Percentiles rank a stretch among this genome's conserved stretches.
Conservation (phyloP, 2,797 vertebrate species). For the Crypturellus tataupa region DNA sequence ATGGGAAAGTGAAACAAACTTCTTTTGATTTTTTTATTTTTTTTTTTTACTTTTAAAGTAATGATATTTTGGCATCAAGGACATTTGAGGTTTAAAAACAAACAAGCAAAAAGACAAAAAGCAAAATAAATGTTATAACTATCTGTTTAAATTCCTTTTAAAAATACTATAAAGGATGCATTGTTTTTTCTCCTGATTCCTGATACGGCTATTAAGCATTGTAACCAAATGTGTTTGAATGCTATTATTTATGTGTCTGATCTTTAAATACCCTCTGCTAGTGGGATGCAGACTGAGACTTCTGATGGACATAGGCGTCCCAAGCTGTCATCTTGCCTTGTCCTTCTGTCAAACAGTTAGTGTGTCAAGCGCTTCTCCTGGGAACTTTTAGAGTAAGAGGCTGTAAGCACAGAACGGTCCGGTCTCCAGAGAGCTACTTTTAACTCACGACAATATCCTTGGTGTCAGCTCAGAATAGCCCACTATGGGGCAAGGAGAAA, state of each 20-base stretch:
- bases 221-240: constrained; percentile 58
- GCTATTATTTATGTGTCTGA: constrained; percentile 68
- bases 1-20: neutral
- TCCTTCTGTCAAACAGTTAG: constrained; percentile 74
- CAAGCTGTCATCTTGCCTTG: constrained; percentile 72
- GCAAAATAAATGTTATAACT: neutral
- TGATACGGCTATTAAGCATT: constrained; percentile 43
- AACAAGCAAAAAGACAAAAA: neutral
- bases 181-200: constrained; percentile 58
- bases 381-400: constrained; percentile 55
- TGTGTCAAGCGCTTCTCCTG: constrained; percentile 63
- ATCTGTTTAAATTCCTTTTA: neutral
- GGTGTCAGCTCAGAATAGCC: constrained; percentile 77
- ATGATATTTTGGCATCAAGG: neutral
- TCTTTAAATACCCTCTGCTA: constrained; percentile 69
- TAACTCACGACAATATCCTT: constrained; percentile 71
- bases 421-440: constrained; percentile 75
- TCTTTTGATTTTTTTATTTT: neutral
- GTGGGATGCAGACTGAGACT: constrained; percentile 53
- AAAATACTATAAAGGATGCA: constrained; percentile 38
- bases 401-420: constrained; percentile 41
- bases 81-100: constrained; percentile 29
- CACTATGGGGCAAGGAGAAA: constrained; percentile 75
- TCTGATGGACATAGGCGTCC: constrained; percentile 56
- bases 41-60: neutral